These are phyloP conservation scores for Hypotaenidia philippensis DNA, from an alignment of 2,797 vertebrate species.

Conservation along the genomic window DNA sequence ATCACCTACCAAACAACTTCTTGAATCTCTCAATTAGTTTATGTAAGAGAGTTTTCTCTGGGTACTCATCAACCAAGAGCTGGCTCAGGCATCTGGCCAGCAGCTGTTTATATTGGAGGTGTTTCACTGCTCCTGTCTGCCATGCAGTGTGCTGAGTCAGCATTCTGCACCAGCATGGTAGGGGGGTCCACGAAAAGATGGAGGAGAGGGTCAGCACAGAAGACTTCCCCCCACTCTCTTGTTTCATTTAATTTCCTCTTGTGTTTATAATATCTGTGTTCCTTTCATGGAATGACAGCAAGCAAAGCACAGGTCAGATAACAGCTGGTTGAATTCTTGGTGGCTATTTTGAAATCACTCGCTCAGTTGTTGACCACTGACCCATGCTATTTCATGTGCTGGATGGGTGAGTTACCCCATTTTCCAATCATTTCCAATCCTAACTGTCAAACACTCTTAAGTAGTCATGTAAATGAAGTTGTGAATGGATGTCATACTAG, in stretches of 20 bases:
- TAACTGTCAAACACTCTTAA: not conserved
- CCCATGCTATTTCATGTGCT: not conserved
- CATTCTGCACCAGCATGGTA: accelerated
- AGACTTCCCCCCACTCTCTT: not conserved
- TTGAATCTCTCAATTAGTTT: not conserved
- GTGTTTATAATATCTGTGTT: accelerated
- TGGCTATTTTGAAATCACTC: not conserved
- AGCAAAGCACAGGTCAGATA: not conserved
- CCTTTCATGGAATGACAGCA: not conserved
- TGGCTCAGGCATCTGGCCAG: not conserved
- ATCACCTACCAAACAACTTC: not conserved
- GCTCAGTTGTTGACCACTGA: not conserved
- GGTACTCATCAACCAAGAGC: not conserved
- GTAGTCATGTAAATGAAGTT: not conserved
- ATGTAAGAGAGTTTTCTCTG: not conserved
- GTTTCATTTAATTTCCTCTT: not conserved
- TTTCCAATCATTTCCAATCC: not conserved
- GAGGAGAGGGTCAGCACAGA: not conserved
- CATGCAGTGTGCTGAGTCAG: not conserved
- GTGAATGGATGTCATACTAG: not conserved
- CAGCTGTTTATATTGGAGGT: not conserved
- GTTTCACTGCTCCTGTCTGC: not conserved
- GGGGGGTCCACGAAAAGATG: accelerated
- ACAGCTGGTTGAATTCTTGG: not conserved
- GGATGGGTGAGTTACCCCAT: not conserved